Conservation (phyloP, 37 sponge, comb jelly and placozoan species). For the Trichoplax adhaerens region DNA sequence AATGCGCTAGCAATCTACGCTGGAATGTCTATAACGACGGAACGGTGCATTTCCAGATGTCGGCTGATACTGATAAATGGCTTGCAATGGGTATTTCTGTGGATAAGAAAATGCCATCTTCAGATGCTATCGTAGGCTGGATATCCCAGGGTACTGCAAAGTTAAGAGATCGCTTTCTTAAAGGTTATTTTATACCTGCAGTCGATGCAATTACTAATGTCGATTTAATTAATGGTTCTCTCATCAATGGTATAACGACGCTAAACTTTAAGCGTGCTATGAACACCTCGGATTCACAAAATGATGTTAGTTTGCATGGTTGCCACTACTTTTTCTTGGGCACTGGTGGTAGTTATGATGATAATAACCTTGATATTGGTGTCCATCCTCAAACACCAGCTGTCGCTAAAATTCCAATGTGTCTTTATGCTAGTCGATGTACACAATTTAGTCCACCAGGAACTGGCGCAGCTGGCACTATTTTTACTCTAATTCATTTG, state of each 20-base stretch:
- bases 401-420: slow-evolving; percentile 16
- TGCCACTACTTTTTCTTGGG: slow-evolving; percentile 27
- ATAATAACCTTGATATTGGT: background rate
- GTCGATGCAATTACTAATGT: slow-evolving; percentile 23
- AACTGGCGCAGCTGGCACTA: too few species aligned
- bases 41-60: too few species aligned
- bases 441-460: background rate
- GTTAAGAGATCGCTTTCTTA: background rate
- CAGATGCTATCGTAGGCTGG: too few species aligned
- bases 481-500: too few species aligned
- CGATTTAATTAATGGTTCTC: background rate
- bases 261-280: slow-evolving; percentile 28
- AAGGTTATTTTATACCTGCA: slow-evolving; percentile 8
- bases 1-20: too few species aligned
- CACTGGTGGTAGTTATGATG: slow-evolving; percentile 15
- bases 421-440: slow-evolving; percentile 8
- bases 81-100: too few species aligned
- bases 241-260: slow-evolving; percentile 11
- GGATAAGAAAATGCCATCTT: too few species aligned
- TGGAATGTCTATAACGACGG: too few species aligned
- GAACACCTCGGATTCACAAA: background rate
- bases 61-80: too few species aligned
- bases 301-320: slow-evolving; percentile 17
- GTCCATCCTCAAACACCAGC: slow-evolving; percentile 17
- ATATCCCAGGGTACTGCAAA: too few species aligned